These are phyloP conservation scores for Lampropteryx suffumata DNA, from an alignment of 2,888 invertebrate species.

Conservation along the genomic window DNA sequence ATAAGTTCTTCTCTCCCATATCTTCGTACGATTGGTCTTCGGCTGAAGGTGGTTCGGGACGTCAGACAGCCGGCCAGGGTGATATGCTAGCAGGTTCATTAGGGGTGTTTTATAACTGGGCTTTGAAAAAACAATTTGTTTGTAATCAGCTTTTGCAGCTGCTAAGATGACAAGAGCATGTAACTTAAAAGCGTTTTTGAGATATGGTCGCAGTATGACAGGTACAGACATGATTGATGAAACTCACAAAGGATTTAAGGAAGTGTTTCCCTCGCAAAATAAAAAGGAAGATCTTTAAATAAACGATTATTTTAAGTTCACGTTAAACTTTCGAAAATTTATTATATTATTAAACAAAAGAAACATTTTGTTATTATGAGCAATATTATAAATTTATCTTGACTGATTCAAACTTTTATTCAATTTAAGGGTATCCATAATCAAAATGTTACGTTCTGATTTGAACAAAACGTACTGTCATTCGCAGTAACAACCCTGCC, in stretches of 20 bases:
- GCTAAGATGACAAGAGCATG: conserved; percentile 91
- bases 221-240: conserved; percentile 93
- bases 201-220: conserved; percentile 90
- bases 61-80: conserved; percentile 98
- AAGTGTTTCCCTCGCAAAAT: conserved; percentile 38
- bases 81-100: conserved; percentile 95
- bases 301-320: no score
- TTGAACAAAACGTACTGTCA: no score
- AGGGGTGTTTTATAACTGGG: conserved; percentile 93
- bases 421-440: no score
- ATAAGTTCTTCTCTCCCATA: conserved; percentile 51
- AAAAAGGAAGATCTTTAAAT: no score
- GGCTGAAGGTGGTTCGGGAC: conserved; percentile 88
- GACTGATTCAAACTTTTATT: no score
- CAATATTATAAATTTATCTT: no score
- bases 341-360: no score
- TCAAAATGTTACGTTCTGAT: no score
- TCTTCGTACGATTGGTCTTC: conserved; percentile 76
- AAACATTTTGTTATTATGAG: no score
- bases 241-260: conserved; percentile 88
- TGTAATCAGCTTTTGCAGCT: conserved; percentile 89
- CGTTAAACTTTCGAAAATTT: no score
- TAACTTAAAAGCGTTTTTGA: conserved; percentile 88
- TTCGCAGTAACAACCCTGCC: no score
- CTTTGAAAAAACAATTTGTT: conserved; percentile 65